Base-by-base conservation (phyloP, 1,140 invertebrate species). In the Aphidius gifuensis region DNA sequence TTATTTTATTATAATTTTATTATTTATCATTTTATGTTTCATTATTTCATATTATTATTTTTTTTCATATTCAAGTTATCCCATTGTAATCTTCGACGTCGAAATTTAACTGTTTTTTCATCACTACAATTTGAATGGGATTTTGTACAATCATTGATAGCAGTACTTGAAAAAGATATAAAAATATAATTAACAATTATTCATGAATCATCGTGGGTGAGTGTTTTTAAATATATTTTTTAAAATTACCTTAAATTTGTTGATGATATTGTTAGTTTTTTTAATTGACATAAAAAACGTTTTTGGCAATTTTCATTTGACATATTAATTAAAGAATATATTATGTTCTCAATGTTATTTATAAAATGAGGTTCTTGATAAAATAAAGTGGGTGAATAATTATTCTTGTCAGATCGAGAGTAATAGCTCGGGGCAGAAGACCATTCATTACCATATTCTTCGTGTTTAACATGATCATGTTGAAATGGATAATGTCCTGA, bases 231-330 rank as follows among this genome's bases (percentile, higher is more conserved):
- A 55, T 16, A 16, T 58, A 60, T 51, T 39, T 46, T 44, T 32
- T 56, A 7, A 60, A 55, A 55, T 62, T 32, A 62, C 55, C 60
- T 49, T 38, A 63, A 49, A 11, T 56, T 45, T 5, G 61, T 58
- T 5, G 55, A 51, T 40, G 9, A 38, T 16, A 6, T 16, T 21
- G 56, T 47, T 32, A 61, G 46, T 2, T 21, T 43, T 32, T 55
- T 53, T 9, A 66, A 53, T 40, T 66, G 49, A 42, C 65, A 66
- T 9, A 61, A 44, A 16, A 57, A 60, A 56, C 54, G 51, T 16
- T 47, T 16, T 5, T 58, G 61, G 23, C 65, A 66, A 9, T 60
- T 40, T 46, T 63, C 43, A 39, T 60, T 60, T 46, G 59, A 38
- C 5, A 62, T 55, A 53, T 66, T 54, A 58, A 63, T 50, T 9